Percentiles rank a stretch among this genome's conserved stretches.
Evolutionary conservation across 2,113 vertebrate genomes (phyloP).

Genomic region (Poecile atricapillus): DNA sequence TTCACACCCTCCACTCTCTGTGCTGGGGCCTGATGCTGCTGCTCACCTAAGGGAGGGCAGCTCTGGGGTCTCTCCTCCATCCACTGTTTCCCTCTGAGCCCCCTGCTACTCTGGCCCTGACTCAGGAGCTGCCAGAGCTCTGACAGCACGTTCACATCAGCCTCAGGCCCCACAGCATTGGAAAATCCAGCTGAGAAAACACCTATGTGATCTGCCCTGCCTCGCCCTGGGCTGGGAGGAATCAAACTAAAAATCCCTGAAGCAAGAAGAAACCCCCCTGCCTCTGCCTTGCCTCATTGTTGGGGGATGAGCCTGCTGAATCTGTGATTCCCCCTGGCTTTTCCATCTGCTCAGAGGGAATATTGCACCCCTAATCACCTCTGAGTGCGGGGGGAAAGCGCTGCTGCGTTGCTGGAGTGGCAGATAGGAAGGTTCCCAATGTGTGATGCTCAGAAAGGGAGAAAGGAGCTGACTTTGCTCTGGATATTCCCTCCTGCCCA

Average conservation of each 20-base stretch:
- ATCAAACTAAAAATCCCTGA: not conserved
- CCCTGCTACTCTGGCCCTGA: not conserved
- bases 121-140: not conserved
- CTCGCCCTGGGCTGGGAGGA: not conserved
- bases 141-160: not conserved
- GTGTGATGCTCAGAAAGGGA: not conserved
- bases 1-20: rapidly evolving
- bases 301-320: not conserved
- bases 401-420: not conserved
- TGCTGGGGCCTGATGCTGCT: not conserved
- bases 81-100: not conserved
- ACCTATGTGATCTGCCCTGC: not conserved
- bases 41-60: not conserved
- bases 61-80: not conserved
- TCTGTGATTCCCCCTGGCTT: not conserved
- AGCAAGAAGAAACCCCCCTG: not conserved
- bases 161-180: not conserved
- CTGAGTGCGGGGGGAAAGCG: not conserved
- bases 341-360: not conserved
- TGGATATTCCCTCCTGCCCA: slow-evolving; percentile 47
- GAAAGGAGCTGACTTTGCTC: not conserved
- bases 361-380: not conserved
- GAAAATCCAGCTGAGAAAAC: not conserved
- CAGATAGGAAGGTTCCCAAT: not conserved
- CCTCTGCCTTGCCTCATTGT: not conserved